These are phyloP conservation scores for Epizoanthus rinbou DNA, from an alignment of 92 coral and sea anemone genomes.

Conservation along the genomic window DNA sequence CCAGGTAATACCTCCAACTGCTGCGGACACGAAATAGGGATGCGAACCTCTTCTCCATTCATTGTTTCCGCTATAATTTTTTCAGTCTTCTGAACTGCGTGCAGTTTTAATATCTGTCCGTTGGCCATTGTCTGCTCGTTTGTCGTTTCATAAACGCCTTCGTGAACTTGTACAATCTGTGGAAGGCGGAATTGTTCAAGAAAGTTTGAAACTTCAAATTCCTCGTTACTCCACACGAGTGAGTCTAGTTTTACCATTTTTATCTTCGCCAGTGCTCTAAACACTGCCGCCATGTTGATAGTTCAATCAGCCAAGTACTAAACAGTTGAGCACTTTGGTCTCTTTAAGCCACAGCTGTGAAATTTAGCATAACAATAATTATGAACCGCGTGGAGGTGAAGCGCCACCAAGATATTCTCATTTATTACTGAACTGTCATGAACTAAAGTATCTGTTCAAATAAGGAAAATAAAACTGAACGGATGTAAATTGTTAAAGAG, in stretches of 20 bases:
- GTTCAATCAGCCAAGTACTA: too few species aligned
- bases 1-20: conserved; percentile 16
- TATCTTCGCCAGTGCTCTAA: conserved; percentile 21
- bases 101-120: conserved; percentile 36
- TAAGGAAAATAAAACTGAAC: too few species aligned
- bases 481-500: too few species aligned
- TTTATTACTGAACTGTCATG: too few species aligned
- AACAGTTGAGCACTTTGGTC: too few species aligned
- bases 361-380: too few species aligned
- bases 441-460: too few species aligned
- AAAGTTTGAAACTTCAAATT: conserved; percentile 22
- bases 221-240: conserved; percentile 35
- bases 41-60: conserved; percentile 13
- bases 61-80: conserved; percentile 19
- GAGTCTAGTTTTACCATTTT: conserved; percentile 37
- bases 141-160: conserved; percentile 30
- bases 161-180: conserved; percentile 35
- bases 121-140: conserved; percentile 30
- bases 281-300: conserved; percentile 11
- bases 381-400: too few species aligned
- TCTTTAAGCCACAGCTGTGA: too few species aligned
- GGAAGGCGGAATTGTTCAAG: conserved; percentile 30
- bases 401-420: too few species aligned
- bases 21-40: conserved; percentile 26
- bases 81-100: conserved; percentile 23